Conservation (phyloP, 2,888 invertebrate genomes). For the Noctua fimbriata region DNA sequence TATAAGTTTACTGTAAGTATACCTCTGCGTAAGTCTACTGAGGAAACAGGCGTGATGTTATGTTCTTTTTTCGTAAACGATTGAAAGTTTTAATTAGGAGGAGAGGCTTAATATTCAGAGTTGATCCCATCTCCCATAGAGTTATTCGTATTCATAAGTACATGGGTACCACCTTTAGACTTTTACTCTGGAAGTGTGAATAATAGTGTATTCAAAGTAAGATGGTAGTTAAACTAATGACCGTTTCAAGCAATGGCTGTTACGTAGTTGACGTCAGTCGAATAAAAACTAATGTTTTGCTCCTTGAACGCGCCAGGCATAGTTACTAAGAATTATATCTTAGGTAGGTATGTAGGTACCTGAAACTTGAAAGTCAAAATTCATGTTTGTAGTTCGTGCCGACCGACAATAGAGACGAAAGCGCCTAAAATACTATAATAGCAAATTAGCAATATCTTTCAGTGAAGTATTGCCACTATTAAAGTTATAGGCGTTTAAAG, state of each 20-base stretch:
- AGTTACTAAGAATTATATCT: background rate
- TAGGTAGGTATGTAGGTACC: too few relatives aligned
- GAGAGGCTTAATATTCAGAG: background rate
- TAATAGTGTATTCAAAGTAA: background rate
- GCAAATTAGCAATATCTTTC: background rate
- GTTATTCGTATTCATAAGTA: background rate
- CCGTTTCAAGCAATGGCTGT: constrained; percentile 11
- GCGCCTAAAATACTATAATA: background rate
- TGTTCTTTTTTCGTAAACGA: background rate
- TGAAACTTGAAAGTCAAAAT: too few relatives aligned
- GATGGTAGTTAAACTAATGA: constrained; percentile 12
- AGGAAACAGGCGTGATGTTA: background rate
- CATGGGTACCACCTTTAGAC: too few relatives aligned
- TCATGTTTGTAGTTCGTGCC: too few relatives aligned
- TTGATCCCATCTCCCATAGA: too few relatives aligned
- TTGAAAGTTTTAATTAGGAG: background rate
- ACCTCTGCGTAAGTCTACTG: background rate
- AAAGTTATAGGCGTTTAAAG: constrained; percentile 8
- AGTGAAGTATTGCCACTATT: constrained; percentile 2
- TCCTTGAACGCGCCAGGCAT: background rate
- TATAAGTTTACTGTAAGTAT: background rate
- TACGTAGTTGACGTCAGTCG: constrained; percentile 19
- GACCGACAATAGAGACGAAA: background rate
- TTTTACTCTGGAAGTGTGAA: background rate
- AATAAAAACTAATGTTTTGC: constrained; percentile 25